Base-by-base conservation (phyloP, 2,888 invertebrate genomes). In the Girardia tigrina region DNA sequence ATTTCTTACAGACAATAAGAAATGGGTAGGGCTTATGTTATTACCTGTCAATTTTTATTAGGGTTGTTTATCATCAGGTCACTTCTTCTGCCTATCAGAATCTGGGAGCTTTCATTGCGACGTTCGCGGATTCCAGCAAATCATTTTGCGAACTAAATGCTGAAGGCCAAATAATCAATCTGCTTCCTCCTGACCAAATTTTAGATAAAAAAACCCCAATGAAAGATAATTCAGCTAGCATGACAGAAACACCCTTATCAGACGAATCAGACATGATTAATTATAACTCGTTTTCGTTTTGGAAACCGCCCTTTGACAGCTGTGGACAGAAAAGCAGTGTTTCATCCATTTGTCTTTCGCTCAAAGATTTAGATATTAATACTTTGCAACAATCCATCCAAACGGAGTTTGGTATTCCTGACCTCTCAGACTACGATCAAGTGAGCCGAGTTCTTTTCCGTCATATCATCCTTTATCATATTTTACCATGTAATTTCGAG, bases 11-110 rank as follows among this genome's bases (percentile, higher is more conserved):
- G 71, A 71, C 20, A 27, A 71, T 28, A 28, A 27, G 28, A 71
- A 29, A 71, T 71, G 71, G 71, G 71, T 71, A 71, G n/a, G 42
- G 12, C 12, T n/a, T n/a, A n/a, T n/a, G n/a, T n/a, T n/a, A n/a
- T n/a, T n/a, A 56, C 23, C n/a, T n/a, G 4, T 56, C 20, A 56
- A 8, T 20, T 56, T 56, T 16, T n/a, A 56, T 23, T n/a, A 56
- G 23, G 6, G n/a, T 12, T 36, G 8, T 36, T 36, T n/a, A n/a
- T 4, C 6, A 56, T 71, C 20, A 71, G 71, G 71, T 71, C 14
- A 27, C 28, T n/a, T 27, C 28, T 28, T 28, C 71, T 2, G 71
- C 71, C 27, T 71, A 6, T 71, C 71, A 71, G 28, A 27, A 71
- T 28, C 26, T 71, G 27, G 71, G 71, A 2, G 28, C 71, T 26